These are phyloP conservation scores for Venusia cambrica DNA, from an alignment of 2,888 invertebrate genomes.

Conservation along the genomic window DNA sequence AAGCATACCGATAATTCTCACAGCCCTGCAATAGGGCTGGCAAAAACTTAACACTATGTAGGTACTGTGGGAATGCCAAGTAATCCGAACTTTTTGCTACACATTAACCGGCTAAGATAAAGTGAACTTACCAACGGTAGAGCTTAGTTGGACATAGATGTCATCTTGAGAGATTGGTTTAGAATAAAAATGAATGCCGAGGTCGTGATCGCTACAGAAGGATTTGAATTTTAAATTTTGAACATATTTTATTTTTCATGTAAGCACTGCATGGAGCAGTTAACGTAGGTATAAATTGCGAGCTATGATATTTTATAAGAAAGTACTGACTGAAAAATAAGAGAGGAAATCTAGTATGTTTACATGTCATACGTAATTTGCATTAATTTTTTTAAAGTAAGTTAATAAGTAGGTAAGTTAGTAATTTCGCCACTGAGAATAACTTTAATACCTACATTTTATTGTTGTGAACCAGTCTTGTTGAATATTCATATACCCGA, in stretches of 20 bases:
- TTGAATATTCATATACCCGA: neutral
- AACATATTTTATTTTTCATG: conserved; percentile 4
- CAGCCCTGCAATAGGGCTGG: conserved; percentile 36
- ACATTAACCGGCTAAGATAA: conserved; percentile 43
- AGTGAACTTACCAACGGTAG: conserved; percentile 39
- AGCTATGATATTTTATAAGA: too few species aligned
- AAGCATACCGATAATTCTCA: conserved; percentile 36
- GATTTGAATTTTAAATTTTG: conserved; percentile 12
- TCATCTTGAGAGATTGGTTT: conserved; percentile 9
- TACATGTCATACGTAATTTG: too few species aligned
- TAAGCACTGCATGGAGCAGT: too few species aligned
- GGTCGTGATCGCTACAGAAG: conserved; percentile 9
- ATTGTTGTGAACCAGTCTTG: too few species aligned
- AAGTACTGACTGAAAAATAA: too few species aligned
- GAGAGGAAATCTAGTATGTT: too few species aligned
- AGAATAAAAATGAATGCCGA: conserved; percentile 3
- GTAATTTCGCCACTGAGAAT: too few species aligned
- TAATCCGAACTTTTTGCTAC: conserved; percentile 66
- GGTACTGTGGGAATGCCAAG: conserved; percentile 67
- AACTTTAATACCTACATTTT: too few species aligned
- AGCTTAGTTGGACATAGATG: conserved; percentile 37
- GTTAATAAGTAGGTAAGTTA: too few species aligned
- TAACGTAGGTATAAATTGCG: too few species aligned
- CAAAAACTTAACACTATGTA: conserved; percentile 47
- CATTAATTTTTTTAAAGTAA: too few species aligned